A percentile compares a stretch with the other conserved stretches of the same genome.
These are phyloP conservation scores for Osmerus mordax DNA, from an alignment of 2,113 vertebrate genomes.

Conservation along the genomic window DNA sequence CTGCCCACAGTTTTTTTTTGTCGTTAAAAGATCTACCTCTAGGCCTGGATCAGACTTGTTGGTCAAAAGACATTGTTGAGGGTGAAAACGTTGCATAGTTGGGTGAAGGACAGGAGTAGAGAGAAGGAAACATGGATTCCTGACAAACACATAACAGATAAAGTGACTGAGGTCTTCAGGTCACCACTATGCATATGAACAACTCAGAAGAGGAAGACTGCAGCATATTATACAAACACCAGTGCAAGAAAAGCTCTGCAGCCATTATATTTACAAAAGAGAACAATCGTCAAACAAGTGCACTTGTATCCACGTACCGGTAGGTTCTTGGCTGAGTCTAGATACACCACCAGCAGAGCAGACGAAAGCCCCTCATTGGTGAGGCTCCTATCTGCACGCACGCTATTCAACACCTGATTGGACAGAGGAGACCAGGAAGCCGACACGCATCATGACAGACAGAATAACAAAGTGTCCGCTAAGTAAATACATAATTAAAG, in stretches of 20 bases:
- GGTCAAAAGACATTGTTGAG: background rate
- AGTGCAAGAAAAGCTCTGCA: background rate
- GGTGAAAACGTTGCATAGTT: conserved; percentile 2
- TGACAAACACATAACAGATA: conserved; percentile 2
- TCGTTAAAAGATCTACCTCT: too few species aligned
- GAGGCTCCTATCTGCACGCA: conserved; percentile 85
- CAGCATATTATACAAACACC: background rate
- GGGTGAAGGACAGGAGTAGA: conserved; percentile 6
- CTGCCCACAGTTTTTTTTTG: background rate
- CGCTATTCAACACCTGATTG: conserved; percentile 80
- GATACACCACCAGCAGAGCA: conserved; percentile 86
- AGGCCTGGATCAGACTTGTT: background rate
- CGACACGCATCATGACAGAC: background rate
- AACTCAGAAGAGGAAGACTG: conserved; percentile 4
- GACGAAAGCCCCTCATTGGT: conserved; percentile 89
- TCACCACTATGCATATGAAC: conserved; percentile 9
- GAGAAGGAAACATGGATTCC: background rate
- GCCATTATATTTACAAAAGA: too few species aligned
- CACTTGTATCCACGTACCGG: conserved; percentile 78
- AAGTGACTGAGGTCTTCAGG: conserved; percentile 1
- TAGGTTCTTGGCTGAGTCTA: conserved; percentile 92
- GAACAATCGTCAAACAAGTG: too few species aligned
- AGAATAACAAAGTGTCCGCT: too few species aligned
- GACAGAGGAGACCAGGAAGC: background rate
- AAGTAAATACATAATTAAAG: too few species aligned